Evolutionary conservation across 2,888 invertebrate species (phyloP).

Genomic region (Phlogophora meticulosa): DNA sequence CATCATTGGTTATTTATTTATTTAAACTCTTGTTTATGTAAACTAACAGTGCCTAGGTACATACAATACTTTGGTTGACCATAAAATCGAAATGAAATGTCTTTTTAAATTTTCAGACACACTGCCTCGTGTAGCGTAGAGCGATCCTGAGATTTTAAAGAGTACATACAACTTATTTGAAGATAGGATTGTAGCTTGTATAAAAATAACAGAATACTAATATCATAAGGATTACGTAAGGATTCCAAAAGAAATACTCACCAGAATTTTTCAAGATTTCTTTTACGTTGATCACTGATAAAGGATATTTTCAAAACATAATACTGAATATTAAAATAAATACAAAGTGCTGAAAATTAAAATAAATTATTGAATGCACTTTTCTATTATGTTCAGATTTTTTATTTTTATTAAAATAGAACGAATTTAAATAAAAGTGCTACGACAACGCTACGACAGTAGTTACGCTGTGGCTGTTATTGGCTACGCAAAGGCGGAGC

Average conservation of each 20-base stretch:
- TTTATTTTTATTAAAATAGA: slow-evolving; percentile 2
- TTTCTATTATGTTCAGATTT: background rate
- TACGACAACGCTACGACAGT: slow-evolving; percentile 60
- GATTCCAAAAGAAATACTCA: background rate
- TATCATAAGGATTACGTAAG: background rate
- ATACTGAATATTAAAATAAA: background rate
- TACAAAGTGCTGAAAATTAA: background rate
- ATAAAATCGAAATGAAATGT: no score
- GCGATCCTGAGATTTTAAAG: no score
- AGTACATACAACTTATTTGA: no score
- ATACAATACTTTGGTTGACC: no score
- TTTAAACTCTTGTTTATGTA: no score
- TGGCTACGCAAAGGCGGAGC: slow-evolving; percentile 82
- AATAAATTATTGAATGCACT: background rate
- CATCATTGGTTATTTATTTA: no score
- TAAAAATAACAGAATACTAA: no score
- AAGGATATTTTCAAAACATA: no score
- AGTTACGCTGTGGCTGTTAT: slow-evolving; percentile 70
- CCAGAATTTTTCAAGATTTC: background rate
- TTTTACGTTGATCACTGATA: background rate
- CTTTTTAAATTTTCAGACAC: no score
- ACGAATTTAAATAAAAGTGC: slow-evolving; percentile 39
- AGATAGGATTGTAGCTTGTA: no score
- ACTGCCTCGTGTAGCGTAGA: no score
- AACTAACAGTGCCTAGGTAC: no score